A percentile compares a stretch with the other conserved stretches of the same genome.
These are phyloP conservation scores for Exaiptasia diaphana DNA, from an alignment of 64 coral and sea anemone species.

Conservation along the genomic window DNA sequence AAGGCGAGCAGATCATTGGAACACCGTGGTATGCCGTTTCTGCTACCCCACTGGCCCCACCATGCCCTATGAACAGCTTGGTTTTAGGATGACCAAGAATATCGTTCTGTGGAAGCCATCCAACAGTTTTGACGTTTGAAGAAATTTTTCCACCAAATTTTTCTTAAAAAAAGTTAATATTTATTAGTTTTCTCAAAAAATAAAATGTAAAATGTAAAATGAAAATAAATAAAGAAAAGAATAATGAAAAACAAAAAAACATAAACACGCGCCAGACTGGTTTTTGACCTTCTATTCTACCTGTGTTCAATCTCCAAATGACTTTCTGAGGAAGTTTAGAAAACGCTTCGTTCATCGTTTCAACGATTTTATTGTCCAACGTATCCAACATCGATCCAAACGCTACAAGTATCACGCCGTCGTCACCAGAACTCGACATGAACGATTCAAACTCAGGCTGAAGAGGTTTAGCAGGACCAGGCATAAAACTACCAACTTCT, in stretches of 20 bases:
- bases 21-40: constrained; percentile 40
- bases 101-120: constrained; percentile 55
- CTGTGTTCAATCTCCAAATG: constrained; percentile 11
- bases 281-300: too few relatives aligned
- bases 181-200: too few relatives aligned
- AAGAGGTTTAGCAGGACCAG: constrained; percentile 56
- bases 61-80: constrained; percentile 35
- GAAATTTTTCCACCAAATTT: not conserved
- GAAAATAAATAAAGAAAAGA: too few relatives aligned
- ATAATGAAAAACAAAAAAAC: not conserved
- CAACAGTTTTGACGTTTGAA: not conserved
- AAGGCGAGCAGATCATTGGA: constrained; percentile 49
- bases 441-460: constrained; percentile 49
- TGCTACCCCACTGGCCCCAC: constrained; percentile 30
- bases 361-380: not conserved
- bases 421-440: constrained; percentile 44
- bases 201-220: too few relatives aligned
- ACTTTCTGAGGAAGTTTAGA: constrained; percentile 25
- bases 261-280: too few relatives aligned
- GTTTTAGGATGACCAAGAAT: constrained; percentile 43
- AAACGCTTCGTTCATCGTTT: constrained; percentile 36
- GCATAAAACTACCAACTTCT: constrained; percentile 50
- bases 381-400: constrained; percentile 51
- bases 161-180: not conserved
- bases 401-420: constrained; percentile 62